Conservation (phyloP, 2,113 vertebrate species). For the Paracanthobrama guichenoti region DNA sequence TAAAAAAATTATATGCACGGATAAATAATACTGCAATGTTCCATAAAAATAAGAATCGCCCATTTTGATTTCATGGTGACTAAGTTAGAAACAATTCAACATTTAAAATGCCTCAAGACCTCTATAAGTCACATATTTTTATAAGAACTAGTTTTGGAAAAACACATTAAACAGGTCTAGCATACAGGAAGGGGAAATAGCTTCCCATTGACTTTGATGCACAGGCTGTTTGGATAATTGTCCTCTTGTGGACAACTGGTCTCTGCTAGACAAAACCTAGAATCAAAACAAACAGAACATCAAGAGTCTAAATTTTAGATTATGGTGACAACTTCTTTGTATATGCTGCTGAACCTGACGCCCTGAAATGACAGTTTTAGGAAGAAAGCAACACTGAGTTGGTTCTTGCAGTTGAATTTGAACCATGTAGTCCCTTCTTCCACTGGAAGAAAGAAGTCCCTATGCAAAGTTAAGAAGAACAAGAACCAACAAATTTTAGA, state of each 20-base stretch:
- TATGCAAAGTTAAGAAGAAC: slow-evolving; percentile 62
- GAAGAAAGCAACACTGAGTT: not conserved
- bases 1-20: too few species aligned
- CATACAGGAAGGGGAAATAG: slow-evolving; percentile 93
- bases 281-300: slow-evolving; percentile 34
- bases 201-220: slow-evolving; percentile 98
- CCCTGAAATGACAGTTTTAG: not conserved
- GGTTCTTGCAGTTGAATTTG: slow-evolving; percentile 86
- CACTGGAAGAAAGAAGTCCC: slow-evolving; percentile 94
- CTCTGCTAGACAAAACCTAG: slow-evolving; percentile 93
- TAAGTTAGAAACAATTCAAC: not conserved
- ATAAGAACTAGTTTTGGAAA: not conserved
- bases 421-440: slow-evolving; percentile 94
- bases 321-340: not conserved
- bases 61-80: too few species aligned
- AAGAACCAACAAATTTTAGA: not conserved
- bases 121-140: not conserved
- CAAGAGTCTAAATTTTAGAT: not conserved
- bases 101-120: not conserved
- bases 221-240: slow-evolving; percentile 93
- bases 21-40: too few species aligned
- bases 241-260: slow-evolving; percentile 98
- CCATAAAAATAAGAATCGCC: too few species aligned
- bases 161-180: slow-evolving; percentile 41
- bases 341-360: not conserved